Evolutionary conservation across 2,888 invertebrate genomes (phyloP).

Genomic region (Hemaris fuciformis): DNA sequence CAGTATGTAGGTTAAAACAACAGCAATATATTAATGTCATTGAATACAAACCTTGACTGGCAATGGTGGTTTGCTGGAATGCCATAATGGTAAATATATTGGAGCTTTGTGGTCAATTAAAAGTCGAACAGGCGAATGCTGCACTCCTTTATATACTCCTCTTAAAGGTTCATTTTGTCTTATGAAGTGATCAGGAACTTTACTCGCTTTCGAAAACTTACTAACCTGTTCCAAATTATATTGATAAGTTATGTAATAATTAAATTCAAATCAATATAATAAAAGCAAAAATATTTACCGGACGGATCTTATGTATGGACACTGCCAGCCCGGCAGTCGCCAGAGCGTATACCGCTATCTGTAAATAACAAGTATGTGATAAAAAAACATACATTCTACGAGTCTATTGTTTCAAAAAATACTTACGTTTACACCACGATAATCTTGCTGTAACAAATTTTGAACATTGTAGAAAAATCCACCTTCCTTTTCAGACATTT

Average conservation of each 20-base stretch:
- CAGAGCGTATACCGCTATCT: constrained; percentile 82
- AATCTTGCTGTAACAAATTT: constrained; percentile 66
- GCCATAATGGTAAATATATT: constrained; percentile 77
- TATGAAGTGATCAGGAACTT: constrained; percentile 82
- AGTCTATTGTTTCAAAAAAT: constrained; percentile 17
- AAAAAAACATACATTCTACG: constrained; percentile 26
- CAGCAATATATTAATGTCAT: constrained; percentile 20
- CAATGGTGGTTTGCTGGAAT: constrained; percentile 72
- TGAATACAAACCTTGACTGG: constrained; percentile 70
- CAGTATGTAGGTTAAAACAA: constrained; percentile 23
- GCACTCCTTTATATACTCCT: constrained; percentile 76
- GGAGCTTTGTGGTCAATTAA: constrained; percentile 81
- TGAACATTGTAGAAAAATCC: constrained; percentile 57
- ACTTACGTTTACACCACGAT: constrained; percentile 74
- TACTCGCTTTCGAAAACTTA: constrained; percentile 82
- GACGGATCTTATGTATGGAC: constrained; percentile 82
- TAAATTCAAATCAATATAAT: constrained; percentile 28
- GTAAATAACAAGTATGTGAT: constrained; percentile 47
- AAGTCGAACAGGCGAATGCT: constrained; percentile 74
- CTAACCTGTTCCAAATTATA: constrained; percentile 72
- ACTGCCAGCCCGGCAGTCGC: constrained; percentile 79
- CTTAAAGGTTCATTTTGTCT: constrained; percentile 71
- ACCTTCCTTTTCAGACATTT: constrained; percentile 61
- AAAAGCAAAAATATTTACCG: constrained; percentile 65
- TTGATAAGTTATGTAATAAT: constrained; percentile 62